Evolutionary conservation across 2,888 invertebrate species (phyloP), one percentile per base, ranked within the genome.

Genomic region (Cheiracanthium punctorium): DNA sequence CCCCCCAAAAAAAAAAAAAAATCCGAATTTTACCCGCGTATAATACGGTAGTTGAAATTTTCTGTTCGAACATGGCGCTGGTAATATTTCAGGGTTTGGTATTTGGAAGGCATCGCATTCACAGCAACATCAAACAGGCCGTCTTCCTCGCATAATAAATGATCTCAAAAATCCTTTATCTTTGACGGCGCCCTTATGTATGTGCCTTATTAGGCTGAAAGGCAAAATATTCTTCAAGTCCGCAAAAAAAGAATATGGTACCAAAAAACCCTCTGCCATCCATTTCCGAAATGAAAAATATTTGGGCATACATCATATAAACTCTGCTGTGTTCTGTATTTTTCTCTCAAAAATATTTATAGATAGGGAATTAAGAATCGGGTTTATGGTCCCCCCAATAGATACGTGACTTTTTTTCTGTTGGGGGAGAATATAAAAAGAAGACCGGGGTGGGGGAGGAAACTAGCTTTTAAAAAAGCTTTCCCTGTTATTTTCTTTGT

Each of bases 221-320:
- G 58, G 58, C 20, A 24, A 24, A 48, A 20, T 5, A 58, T 24
- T 58, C 12, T 58, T 48, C n/a, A 24, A 58, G 4, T 24, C 24
- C 7, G 37, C 37, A 37, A 37, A 37, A 24, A 24, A 5, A 58
- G 24, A 58, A 58, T 58, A 58, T n/a, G 58, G 24, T 17, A 24
- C 24, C 58, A 58, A 24, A 48, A n/a, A 24, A 20, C 24, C 58
- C 58, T n/a, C n/a, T 5, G 24, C 5, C 24, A 58, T 58, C 58
- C 58, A 58, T 58, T 58, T 58, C 24, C 24, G 24, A 58, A 58
- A 58, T 58, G 58, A 58, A 58, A 58, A 58, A 58, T 58, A 58
- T 58, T 24, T 24, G 8, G 4, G 24, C 24, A 48, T 58, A 2
- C 24, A 58, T 58, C 58, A 24, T 58, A 24, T 12, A n/a, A n/a